phyloP scores from a whole-genome alignment of 2,113 vertebrate genomes.

The Eudyptes chrysolophus region DNA sequence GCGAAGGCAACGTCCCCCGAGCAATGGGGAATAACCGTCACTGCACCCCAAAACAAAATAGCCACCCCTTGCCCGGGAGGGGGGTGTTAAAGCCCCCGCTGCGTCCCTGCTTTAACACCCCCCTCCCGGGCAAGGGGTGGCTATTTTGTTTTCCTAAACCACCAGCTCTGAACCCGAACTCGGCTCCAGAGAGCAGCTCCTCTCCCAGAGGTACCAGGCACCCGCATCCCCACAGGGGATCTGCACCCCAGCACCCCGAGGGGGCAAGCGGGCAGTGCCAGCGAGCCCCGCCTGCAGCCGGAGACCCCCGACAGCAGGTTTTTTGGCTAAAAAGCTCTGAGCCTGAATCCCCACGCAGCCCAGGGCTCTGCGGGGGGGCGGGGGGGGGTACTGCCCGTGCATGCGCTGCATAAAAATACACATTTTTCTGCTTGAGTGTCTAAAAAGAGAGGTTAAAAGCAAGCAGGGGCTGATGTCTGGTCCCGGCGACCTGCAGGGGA shows the following conservation, averaged over 20 bases:
- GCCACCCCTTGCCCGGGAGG: fast-evolving
- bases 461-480: not conserved
- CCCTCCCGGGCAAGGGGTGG: fast-evolving
- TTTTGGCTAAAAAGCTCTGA: not conserved
- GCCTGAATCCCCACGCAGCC: not conserved
- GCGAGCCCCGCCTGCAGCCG: not conserved
- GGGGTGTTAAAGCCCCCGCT: not conserved
- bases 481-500: not conserved
- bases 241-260: not conserved
- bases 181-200: too few species aligned
- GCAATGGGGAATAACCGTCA: fast-evolving
- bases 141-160: not conserved
- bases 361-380: too few species aligned
- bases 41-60: not conserved
- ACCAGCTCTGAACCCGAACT: not conserved
- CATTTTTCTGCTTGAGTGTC: not conserved
- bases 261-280: not conserved
- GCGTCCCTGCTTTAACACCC: not conserved
- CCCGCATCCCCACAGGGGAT: fast-evolving
- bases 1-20: fast-evolving
- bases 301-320: fast-evolving
- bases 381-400: not conserved
- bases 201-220: not conserved
- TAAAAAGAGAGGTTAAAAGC: not conserved
- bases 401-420: not conserved